Evolutionary conservation across 2,888 invertebrate species (phyloP), one percentile per base, ranked within the genome.

Genomic region (Embidobia sp.): DNA sequence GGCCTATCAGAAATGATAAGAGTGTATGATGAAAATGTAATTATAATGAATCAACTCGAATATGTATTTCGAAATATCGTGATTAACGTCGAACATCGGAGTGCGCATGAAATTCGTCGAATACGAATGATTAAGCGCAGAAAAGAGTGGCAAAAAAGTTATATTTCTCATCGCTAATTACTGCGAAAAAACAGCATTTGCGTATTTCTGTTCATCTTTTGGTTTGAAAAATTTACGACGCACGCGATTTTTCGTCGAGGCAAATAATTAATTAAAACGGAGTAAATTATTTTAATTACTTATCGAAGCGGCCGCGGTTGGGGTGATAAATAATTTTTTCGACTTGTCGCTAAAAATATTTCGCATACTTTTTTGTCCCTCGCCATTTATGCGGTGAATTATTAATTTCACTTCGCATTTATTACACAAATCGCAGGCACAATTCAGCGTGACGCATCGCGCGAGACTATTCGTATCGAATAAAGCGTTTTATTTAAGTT

Each of bases 11-110:
- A 53, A 53, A 66, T 72, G 70, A 72, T 66, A 61, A 77, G 72
- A 63, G 61, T 63, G 53, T 63, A 67, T 75, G 69, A 75, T 70
- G 72, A 77, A 77, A 70, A 61, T 70, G 77, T 74, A 74, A 74
- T 66, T 66, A 66, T 66, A 77, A 77, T 77, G 66, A 77, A 64
- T 72, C 74, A 67, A 61, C 67, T 66, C 33, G 48, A 27, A 67
- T 69, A 67, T 33, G 37, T 59, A 70, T 57, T 67, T 64, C 40
- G 64, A 70, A 59, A 76, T 70, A 51, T 59, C 59, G 42, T 35
- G 66, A 64, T 66, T 77, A 66, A 66, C 59, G 72, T 77, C 70
- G 53, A 51, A 48, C 59, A 42, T 61, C 57, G 27, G n/a, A n/a
- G n/a, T 40, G 46, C 59, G 61, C 48, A 75, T 67, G 61, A 67